Evolutionary conservation across 23 tunicate genomes (phyloP).

Genomic region (Halocynthia roretzi): DNA sequence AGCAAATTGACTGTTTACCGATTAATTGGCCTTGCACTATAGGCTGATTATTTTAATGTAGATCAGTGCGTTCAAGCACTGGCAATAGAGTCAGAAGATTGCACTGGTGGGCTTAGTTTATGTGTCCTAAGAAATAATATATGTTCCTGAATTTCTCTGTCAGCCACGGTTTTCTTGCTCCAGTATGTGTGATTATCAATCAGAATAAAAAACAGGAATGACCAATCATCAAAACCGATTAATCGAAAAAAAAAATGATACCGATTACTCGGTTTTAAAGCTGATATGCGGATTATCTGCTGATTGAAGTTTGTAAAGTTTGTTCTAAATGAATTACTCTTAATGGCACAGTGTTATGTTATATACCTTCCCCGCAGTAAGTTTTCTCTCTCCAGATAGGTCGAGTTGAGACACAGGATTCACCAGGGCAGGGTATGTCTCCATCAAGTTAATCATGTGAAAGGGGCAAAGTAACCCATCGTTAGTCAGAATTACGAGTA

Average conservation of each 20-base stretch:
- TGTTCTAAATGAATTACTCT: background rate
- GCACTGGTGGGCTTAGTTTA: too few relatives aligned
- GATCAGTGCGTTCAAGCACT: slow-evolving; percentile 1
- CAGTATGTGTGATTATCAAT: too few relatives aligned
- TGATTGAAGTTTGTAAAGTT: background rate
- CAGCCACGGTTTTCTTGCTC: too few relatives aligned
- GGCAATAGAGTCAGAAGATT: background rate
- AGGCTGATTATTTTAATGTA: background rate
- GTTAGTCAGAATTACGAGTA: slow-evolving; percentile 37
- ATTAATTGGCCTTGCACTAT: too few relatives aligned
- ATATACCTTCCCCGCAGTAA: slow-evolving; percentile 21
- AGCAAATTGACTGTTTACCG: background rate
- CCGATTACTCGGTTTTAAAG: too few relatives aligned
- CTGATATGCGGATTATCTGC: background rate
- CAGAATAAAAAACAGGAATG: too few relatives aligned
- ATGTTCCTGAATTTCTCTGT: too few relatives aligned
- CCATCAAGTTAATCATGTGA: slow-evolving; percentile 51
- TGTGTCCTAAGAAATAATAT: too few relatives aligned
- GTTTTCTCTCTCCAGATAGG: slow-evolving; percentile 46
- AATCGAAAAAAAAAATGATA: too few relatives aligned
- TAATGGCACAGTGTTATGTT: background rate
- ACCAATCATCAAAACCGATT: too few relatives aligned
- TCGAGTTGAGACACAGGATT: slow-evolving; percentile 12
- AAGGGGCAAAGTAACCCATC: slow-evolving; percentile 49
- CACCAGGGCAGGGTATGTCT: slow-evolving; percentile 47